Base-by-base conservation (phyloP, 92 coral and sea anemone species). In the Muricea muricata region DNA sequence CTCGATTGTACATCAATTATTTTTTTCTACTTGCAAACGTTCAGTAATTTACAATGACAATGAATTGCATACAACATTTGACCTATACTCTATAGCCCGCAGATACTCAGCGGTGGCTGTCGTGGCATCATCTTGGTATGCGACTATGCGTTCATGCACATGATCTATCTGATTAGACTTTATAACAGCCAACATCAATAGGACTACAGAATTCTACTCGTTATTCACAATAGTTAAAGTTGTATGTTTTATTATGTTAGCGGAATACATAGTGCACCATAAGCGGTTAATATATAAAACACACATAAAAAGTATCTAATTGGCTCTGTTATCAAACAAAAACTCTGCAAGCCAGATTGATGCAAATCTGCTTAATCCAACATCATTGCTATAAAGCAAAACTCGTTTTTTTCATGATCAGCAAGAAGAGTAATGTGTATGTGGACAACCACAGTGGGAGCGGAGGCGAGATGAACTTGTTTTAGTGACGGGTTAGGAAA, bases 311-410 rank as follows among this genome's bases (percentile, higher is more conserved):
- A 65, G 30, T 56, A 32, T 56, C 71, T 32, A 55, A 78, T 78
- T 78, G 55, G 46, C 32, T 34, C 71, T 58, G 32, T 78, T 78
- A 58, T 78, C 83, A 55, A 56, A 55, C 83, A 57, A 78, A 34
- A 57, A 35, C 33, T 35, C 50, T 6, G 24, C 52, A 28, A 78
- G 83, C 71, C 23, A 28, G 37, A 13, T 28, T 65, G 83, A 39
- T 57, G 26, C n/a, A 57, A 78, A 78, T 78, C 83, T 78, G 83
- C 83, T 78, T 56, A 78, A 78, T 57, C 54, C 70, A 56, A 78
- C 83, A 20, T 28, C 70, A 0, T 56, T 39, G 47, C 50, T 25
- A 58, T 18, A 28, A 78, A 55, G 29, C 29, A 34, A 55, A 31
- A 56, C 55, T 23, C 20, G 21, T 15, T 55, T 35, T n/a, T 35